Evolutionary conservation across 2,888 invertebrate genomes (phyloP).

Genomic region (Harmothoe impar): DNA sequence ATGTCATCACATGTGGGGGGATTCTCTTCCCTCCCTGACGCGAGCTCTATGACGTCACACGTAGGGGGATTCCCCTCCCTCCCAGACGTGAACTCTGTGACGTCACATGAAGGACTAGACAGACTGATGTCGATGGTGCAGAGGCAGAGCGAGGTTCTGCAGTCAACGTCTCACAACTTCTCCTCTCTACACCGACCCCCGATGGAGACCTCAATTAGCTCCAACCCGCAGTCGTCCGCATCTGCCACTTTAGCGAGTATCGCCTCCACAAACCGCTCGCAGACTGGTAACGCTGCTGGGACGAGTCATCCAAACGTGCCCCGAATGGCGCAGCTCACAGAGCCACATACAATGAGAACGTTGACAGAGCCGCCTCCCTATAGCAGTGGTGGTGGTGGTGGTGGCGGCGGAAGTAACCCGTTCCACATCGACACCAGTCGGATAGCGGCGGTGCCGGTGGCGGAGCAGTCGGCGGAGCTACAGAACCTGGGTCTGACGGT

Average conservation of each 20-base stretch:
- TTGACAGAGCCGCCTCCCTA: background rate
- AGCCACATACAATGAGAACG: slow-evolving; percentile 4
- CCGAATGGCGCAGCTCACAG: background rate
- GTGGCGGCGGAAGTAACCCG: slow-evolving; percentile 54
- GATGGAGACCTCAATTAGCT: too few species aligned
- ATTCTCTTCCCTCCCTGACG: too few species aligned
- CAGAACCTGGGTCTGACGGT: slow-evolving; percentile 81
- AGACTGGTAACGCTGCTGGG: background rate
- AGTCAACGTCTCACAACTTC: background rate
- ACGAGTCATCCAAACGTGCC: background rate
- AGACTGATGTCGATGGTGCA: slow-evolving; percentile 30
- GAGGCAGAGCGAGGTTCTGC: slow-evolving; percentile 10
- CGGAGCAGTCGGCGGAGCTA: slow-evolving; percentile 76
- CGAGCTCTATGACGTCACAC: too few species aligned
- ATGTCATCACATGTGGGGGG: background rate
- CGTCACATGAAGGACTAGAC: slow-evolving; percentile 9
- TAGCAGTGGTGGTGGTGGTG: background rate
- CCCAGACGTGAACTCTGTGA: slow-evolving; percentile 7
- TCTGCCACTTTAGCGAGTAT: too few species aligned
- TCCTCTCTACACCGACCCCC: background rate
- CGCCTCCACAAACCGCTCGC: too few species aligned
- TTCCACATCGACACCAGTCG: slow-evolving; percentile 78
- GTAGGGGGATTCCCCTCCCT: background rate
- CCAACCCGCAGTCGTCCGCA: too few species aligned
- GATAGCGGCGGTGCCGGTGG: slow-evolving; percentile 75